These are phyloP conservation scores for Hemitrygon akajei DNA, from an alignment of 2,797 vertebrate species.

Conservation along the genomic window DNA sequence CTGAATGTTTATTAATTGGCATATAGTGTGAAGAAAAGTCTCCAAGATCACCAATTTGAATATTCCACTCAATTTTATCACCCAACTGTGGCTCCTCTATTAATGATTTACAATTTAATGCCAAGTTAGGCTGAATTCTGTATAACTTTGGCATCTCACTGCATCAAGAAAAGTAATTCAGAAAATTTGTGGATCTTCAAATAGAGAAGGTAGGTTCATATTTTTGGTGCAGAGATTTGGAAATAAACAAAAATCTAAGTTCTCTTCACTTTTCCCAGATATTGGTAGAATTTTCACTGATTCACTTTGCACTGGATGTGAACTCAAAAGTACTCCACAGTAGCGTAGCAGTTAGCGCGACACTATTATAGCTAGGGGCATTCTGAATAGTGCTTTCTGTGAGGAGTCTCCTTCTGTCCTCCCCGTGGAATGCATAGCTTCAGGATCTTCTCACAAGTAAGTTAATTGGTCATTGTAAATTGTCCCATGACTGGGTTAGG, in stretches of 20 bases:
- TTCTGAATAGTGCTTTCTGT: too few relatives aligned
- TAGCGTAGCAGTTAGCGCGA: too few relatives aligned
- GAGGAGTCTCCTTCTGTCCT: too few relatives aligned
- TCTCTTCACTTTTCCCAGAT: background rate
- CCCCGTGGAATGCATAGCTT: too few relatives aligned
- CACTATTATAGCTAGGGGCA: too few relatives aligned
- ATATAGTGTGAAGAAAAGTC: background rate
- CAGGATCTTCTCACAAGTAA: too few relatives aligned
- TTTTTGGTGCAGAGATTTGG: background rate
- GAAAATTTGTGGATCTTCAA: background rate
- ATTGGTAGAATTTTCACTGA: background rate
- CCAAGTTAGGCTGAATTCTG: background rate
- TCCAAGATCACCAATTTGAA: background rate
- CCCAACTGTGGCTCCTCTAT: background rate
- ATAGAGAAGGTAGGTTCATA: background rate
- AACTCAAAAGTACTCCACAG: background rate
- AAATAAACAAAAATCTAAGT: background rate
- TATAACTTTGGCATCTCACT: background rate
- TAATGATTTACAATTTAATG: background rate
- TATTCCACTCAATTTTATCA: background rate
- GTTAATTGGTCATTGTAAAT: too few relatives aligned
- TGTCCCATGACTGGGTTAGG: too few relatives aligned
- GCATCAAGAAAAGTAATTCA: background rate
- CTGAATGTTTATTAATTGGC: too few relatives aligned
- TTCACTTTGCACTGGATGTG: background rate